Conservation (phyloP, 1,140 invertebrate species). For the Caligus rogercresseyi region DNA sequence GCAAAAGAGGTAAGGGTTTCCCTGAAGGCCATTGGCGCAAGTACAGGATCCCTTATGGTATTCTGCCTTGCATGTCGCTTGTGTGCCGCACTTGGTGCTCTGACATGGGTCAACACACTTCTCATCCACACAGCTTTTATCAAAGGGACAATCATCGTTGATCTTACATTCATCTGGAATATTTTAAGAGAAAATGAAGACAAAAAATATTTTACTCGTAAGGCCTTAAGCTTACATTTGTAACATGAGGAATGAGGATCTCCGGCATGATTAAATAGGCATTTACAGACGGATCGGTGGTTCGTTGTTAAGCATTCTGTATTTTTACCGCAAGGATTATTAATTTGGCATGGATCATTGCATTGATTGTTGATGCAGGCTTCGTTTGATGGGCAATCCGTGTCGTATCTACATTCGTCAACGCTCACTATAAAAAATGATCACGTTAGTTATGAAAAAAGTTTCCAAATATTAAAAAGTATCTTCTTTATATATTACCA, state of each 20-base stretch:
- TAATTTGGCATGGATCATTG: slow-evolving; percentile 48
- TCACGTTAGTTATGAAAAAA: slow-evolving; percentile 30
- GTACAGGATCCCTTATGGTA: slow-evolving; percentile 48
- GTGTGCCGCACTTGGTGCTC: not conserved
- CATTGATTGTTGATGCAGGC: slow-evolving; percentile 59
- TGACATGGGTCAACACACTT: slow-evolving; percentile 25
- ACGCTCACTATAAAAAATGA: slow-evolving; percentile 30
- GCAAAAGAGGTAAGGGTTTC: slow-evolving; percentile 46
- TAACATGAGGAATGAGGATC: slow-evolving; percentile 3
- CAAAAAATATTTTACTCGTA: not conserved
- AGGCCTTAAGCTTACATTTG: slow-evolving; percentile 32
- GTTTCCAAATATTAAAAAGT: slow-evolving; percentile 48
- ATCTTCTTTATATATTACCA: slow-evolving; percentile 37
- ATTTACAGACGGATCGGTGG: slow-evolving; percentile 56
- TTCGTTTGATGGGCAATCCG: slow-evolving; percentile 49
- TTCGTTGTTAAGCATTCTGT: slow-evolving; percentile 57
- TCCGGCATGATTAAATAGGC: slow-evolving; percentile 47
- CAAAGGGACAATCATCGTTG: slow-evolving; percentile 34
- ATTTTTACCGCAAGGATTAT: slow-evolving; percentile 48
- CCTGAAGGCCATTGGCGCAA: slow-evolving; percentile 57
- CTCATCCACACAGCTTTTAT: slow-evolving; percentile 25
- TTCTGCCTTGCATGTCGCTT: slow-evolving; percentile 35
- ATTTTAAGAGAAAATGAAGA: slow-evolving; percentile 30
- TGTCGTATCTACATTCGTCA: slow-evolving; percentile 45
- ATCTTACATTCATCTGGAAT: slow-evolving; percentile 56